Conservation (phyloP, 2,888 invertebrate species). For the Morpho achilles region DNA sequence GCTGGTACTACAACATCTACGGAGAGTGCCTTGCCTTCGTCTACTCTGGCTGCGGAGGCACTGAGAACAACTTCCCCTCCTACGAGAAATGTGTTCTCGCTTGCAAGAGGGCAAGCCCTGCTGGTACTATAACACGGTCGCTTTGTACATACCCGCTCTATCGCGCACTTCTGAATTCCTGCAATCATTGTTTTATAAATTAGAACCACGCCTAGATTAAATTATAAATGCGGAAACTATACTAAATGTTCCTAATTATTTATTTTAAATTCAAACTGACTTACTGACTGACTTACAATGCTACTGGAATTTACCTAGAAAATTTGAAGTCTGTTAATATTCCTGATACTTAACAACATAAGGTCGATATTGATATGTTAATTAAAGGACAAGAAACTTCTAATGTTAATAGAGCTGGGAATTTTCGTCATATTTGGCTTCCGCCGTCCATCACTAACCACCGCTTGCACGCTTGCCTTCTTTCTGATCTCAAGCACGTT, state of each 20-base stretch:
- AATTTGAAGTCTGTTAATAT: too few relatives aligned
- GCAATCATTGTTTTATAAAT: background rate
- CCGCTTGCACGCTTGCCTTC: conserved; percentile 21
- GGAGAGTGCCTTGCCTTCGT: conserved; percentile 88
- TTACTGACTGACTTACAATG: too few relatives aligned
- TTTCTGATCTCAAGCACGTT: conserved; percentile 5
- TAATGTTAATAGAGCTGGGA: conserved; percentile 1
- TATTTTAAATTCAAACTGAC: too few relatives aligned
- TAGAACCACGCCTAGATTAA: too few relatives aligned
- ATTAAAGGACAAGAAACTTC: background rate
- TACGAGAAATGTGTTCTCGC: conserved; percentile 81
- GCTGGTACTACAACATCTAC: conserved; percentile 85
- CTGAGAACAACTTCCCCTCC: conserved; percentile 90
- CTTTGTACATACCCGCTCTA: conserved; percentile 12
- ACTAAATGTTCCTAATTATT: too few relatives aligned
- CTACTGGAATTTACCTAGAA: too few relatives aligned
- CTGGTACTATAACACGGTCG: conserved; percentile 13
- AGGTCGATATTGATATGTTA: background rate
- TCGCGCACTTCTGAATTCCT: background rate
- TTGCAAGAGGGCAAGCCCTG: conserved; percentile 39
- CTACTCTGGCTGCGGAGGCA: conserved; percentile 93
- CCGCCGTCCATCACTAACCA: conserved; percentile 8
- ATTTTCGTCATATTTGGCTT: conserved; percentile 5
- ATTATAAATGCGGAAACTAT: too few relatives aligned
- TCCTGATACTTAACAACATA: too few relatives aligned